Evolutionary conservation across 2,113 vertebrate species (phyloP).

Genomic region (Vicugna pacos): DNA sequence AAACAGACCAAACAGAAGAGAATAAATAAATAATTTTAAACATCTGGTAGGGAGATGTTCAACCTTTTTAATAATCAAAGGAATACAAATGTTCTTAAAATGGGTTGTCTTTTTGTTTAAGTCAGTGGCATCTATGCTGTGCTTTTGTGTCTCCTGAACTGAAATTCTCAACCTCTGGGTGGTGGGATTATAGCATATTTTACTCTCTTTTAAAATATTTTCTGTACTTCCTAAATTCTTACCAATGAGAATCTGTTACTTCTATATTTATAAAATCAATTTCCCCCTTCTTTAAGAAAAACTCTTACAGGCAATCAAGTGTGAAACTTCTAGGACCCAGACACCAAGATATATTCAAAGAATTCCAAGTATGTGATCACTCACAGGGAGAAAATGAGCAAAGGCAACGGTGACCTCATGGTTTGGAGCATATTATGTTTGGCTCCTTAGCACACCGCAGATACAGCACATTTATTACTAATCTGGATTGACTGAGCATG

Average conservation of each 20-base stretch:
- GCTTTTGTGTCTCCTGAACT: background rate
- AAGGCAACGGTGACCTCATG: background rate
- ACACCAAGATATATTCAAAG: background rate
- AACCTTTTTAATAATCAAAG: background rate
- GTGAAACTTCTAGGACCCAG: background rate
- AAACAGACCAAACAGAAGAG: background rate
- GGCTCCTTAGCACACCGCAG: no score
- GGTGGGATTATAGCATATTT: background rate
- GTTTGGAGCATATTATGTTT: background rate
- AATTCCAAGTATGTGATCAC: background rate
- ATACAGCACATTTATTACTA: background rate
- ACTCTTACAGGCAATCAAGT: background rate
- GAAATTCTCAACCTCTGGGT: background rate
- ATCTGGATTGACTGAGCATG: background rate
- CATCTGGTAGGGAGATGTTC: accelerated
- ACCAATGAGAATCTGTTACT: background rate
- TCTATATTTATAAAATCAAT: background rate
- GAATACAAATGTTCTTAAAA: background rate
- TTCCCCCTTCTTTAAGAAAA: background rate
- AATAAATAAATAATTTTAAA: background rate
- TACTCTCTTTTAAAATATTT: background rate
- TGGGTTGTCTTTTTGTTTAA: background rate
- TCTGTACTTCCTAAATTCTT: background rate
- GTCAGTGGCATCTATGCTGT: background rate
- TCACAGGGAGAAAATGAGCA: background rate